Conservation (phyloP, 2,797 vertebrate genomes). For the Xenentodon cancila region DNA sequence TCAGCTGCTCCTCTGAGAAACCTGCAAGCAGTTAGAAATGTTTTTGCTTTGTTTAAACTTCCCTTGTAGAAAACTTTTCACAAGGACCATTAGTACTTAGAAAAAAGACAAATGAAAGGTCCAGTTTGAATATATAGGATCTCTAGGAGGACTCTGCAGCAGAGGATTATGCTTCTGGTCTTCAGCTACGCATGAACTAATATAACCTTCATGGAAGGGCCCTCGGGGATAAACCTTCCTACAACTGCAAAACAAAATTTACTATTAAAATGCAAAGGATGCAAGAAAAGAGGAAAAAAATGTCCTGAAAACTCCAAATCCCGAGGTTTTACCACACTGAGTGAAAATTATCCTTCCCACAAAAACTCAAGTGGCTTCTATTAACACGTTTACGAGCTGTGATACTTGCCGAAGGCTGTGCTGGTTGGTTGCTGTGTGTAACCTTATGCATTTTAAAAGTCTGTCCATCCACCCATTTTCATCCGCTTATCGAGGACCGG, state of each 20-base stretch:
- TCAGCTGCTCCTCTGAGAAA: too few species aligned
- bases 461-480: too few species aligned
- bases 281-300: not conserved
- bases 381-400: too few species aligned
- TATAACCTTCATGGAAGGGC: constrained; percentile 7
- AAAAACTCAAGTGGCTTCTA: too few species aligned
- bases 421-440: too few species aligned
- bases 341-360: not conserved
- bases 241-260: not conserved
- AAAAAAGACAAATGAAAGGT: constrained; percentile 1
- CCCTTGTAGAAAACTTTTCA: not conserved
- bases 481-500: too few species aligned
- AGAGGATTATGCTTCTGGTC: not conserved
- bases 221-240: not conserved
- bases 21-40: not conserved
- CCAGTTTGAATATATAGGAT: not conserved
- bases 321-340: not conserved
- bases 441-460: too few species aligned
- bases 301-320: not conserved
- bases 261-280: not conserved
- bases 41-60: not conserved
- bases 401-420: too few species aligned
- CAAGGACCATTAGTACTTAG: too few species aligned
- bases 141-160: not conserved
- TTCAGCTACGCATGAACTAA: not conserved